phyloP scores from a whole-genome alignment of 2,797 vertebrate genomes.

The Enteromius unitaeniatus region DNA sequence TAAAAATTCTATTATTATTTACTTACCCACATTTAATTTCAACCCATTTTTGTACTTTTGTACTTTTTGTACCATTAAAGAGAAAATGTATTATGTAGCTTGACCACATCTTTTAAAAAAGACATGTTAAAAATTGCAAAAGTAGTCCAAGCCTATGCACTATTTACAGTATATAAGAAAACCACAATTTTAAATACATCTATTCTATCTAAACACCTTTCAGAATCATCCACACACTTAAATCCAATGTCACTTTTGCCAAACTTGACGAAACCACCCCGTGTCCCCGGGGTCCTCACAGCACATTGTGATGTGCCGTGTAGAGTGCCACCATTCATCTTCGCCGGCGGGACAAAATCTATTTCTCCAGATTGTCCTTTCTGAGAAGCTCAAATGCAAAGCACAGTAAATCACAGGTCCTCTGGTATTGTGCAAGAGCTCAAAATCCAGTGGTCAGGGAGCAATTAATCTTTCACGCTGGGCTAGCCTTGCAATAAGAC shows the following conservation, averaged over 20 bases:
- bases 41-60: background rate
- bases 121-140: background rate
- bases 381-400: constrained; percentile 52
- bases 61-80: background rate
- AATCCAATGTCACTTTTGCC: constrained; percentile 2
- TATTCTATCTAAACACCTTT: background rate
- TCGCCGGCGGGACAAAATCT: constrained; percentile 47
- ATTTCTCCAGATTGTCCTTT: constrained; percentile 54
- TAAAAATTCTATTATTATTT: background rate
- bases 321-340: constrained; percentile 62
- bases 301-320: constrained; percentile 53
- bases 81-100: background rate
- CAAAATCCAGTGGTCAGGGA: constrained; percentile 47
- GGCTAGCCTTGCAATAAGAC: constrained; percentile 45
- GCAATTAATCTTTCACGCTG: constrained; percentile 55
- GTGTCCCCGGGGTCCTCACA: constrained; percentile 17
- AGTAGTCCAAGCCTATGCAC: background rate
- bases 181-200: too few relatives aligned
- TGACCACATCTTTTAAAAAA: background rate
- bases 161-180: background rate
- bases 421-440: constrained; percentile 41
- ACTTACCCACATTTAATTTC: background rate
- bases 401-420: constrained; percentile 52
- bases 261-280: constrained; percentile 16
- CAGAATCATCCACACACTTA: background rate